These are phyloP conservation scores for Rhynchophorus ferrugineus DNA, from an alignment of 1,140 invertebrate species.

Conservation along the genomic window DNA sequence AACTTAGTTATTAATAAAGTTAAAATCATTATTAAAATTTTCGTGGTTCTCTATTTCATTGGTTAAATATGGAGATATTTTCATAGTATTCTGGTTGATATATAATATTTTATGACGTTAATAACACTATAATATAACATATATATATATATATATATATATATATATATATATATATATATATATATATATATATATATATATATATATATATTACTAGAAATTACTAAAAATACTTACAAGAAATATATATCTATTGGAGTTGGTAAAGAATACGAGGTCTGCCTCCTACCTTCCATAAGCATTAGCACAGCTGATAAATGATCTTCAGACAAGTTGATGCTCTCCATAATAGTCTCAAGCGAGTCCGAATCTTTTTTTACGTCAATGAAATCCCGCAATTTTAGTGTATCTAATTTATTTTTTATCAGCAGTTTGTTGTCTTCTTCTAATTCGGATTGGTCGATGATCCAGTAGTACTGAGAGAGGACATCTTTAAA, in stretches of 20 bases:
- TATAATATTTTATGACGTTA: no score
- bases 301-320: not conserved
- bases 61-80: no score
- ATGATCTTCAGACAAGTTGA: not conserved
- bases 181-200: no score
- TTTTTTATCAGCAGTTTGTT: not conserved
- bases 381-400: not conserved
- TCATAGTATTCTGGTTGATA: no score
- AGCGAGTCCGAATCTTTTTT: not conserved
- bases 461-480: not conserved
- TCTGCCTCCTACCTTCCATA: not conserved
- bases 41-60: no score
- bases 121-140: no score
- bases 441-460: not conserved
- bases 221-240: no score
- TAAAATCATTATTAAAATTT: no score
- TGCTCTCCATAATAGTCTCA: not conserved
- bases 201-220: no score
- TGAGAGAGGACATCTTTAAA: not conserved
- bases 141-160: no score
- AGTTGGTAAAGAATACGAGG: not conserved
- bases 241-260: not conserved
- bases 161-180: no score
- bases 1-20: no score
- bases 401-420: not conserved